Conservation (phyloP, 2,888 invertebrate genomes). For the Ectemnius cavifrons region DNA sequence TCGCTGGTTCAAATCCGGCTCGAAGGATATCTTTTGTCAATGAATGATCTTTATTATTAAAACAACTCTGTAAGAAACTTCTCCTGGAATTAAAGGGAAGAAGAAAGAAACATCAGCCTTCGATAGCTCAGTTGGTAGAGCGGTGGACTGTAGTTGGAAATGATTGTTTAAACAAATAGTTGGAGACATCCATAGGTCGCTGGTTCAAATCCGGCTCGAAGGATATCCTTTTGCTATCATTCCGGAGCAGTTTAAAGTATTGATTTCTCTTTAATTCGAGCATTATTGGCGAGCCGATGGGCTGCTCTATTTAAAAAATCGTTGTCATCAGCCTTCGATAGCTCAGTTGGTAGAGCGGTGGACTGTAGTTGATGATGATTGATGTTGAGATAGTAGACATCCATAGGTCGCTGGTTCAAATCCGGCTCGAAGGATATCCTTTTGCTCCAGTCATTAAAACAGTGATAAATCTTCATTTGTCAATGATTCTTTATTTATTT, state of each 20-base stretch:
- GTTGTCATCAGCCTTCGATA: constrained; percentile 60
- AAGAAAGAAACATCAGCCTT: constrained; percentile 20
- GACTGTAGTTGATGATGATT: constrained; percentile 70
- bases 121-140: constrained; percentile 77
- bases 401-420: constrained; percentile 74
- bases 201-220: constrained; percentile 73
- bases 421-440: constrained; percentile 69
- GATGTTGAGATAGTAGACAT: constrained; percentile 46
- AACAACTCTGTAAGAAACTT: not conserved
- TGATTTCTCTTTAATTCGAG: not conserved
- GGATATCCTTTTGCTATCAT: constrained; percentile 54
- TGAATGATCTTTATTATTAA: not conserved
- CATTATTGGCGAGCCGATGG: not conserved
- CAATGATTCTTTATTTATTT: too few species aligned
- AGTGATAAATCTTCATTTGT: too few species aligned
- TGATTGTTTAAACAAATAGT: not conserved
- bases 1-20: constrained; percentile 75
- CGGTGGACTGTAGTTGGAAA: constrained; percentile 74
- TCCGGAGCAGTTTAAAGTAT: not conserved
- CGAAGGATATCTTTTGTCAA: constrained; percentile 63
- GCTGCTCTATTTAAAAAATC: not conserved
- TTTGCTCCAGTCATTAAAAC: not conserved
- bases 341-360: constrained; percentile 77
- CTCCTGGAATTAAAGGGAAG: not conserved
- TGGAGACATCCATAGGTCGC: constrained; percentile 69